phyloP scores from a whole-genome alignment of 2,113 vertebrate genomes.

The Gymnogyps californianus region DNA sequence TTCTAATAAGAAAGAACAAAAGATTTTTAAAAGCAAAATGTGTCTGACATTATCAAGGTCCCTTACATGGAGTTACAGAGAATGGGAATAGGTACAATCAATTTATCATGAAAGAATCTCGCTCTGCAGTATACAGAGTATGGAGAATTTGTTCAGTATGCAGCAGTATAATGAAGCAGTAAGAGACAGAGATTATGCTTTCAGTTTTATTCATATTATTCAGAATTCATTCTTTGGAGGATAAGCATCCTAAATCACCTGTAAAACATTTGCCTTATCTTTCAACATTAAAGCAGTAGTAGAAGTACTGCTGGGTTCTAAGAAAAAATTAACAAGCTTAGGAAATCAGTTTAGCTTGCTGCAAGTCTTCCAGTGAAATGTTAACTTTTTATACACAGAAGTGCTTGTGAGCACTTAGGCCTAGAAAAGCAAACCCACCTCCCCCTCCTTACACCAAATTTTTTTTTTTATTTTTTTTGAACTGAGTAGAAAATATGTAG shows the following conservation, averaged over 20 bases:
- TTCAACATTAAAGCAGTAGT: constrained; percentile 40
- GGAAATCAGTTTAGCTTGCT: constrained; percentile 57
- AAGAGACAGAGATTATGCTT: constrained; percentile 44
- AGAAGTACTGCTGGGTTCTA: constrained; percentile 46
- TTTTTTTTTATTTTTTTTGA: constrained; percentile 25
- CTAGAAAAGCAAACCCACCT: constrained; percentile 23
- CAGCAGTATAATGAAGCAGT: constrained; percentile 42
- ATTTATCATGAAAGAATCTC: constrained; percentile 49
- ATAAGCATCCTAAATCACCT: constrained; percentile 61
- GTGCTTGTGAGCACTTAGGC: constrained; percentile 60
- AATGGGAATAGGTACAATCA: constrained; percentile 24
- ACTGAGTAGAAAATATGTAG: constrained; percentile 73
- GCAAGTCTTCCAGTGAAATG: constrained; percentile 55
- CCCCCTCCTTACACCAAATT: constrained; percentile 42
- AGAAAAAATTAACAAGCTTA: constrained; percentile 57
- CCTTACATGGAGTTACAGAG: constrained; percentile 2
- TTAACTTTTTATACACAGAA: constrained; percentile 66
- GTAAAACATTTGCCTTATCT: constrained; percentile 56
- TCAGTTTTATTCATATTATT: constrained; percentile 65
- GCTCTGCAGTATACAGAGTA: not conserved
- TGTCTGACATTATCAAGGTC: constrained; percentile 45
- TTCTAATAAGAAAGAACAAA: constrained; percentile 61
- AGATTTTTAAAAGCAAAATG: constrained; percentile 55
- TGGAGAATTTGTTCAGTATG: constrained; percentile 13
- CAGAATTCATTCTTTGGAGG: constrained; percentile 44